Evolutionary conservation across 2,888 invertebrate species (phyloP), one percentile per base, ranked within the genome.

Genomic region (Dryococelus australis): DNA sequence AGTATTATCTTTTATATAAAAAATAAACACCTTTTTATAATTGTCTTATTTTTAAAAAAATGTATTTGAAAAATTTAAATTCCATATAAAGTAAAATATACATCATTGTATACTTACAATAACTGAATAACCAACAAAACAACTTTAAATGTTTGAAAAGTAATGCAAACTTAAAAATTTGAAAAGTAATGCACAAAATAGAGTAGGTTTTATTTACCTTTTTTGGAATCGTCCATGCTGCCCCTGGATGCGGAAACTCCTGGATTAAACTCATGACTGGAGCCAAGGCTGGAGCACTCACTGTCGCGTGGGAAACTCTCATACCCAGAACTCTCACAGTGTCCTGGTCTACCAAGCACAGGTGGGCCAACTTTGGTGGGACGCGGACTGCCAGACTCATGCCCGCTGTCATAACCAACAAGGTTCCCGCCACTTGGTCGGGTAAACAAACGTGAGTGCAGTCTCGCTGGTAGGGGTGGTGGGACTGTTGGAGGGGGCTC

Each of bases 301-400:
- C 97, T 96, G 92, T 98, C 98, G 88, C 98, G 94, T 16, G 97
- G 96, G 89, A 98, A 97, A 90, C 97, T 98, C 91, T 98, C 98
- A 91, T 98, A 98, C 0, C 98, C 98, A 85, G 94, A 94, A 91
- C 97, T 97, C 91, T 98, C 97, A 80, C 86, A 89, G 35, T 43
- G 87, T 0, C 53, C 87, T 24, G 81, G 47, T 16, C 87, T 43
- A 13, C 81, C 43, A 47, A 35, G 35, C 26, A 43, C 35, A 27
- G 85, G 85, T 28, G 81, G 24, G 27, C 85, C 85, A 53, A 85
- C 35, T 53, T 87, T 87, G 26, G 85, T 81, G 8, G 85, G 87
- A 16, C 87, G 85, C 13, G 87, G 87, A 43, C 87, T 87, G 84
- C 86, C 97, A 0, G 97, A 97, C 91, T 97, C 97, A 90, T 97